These are phyloP conservation scores for Megalops cyprinoides DNA, from an alignment of 2,797 vertebrate species.

Conservation along the genomic window DNA sequence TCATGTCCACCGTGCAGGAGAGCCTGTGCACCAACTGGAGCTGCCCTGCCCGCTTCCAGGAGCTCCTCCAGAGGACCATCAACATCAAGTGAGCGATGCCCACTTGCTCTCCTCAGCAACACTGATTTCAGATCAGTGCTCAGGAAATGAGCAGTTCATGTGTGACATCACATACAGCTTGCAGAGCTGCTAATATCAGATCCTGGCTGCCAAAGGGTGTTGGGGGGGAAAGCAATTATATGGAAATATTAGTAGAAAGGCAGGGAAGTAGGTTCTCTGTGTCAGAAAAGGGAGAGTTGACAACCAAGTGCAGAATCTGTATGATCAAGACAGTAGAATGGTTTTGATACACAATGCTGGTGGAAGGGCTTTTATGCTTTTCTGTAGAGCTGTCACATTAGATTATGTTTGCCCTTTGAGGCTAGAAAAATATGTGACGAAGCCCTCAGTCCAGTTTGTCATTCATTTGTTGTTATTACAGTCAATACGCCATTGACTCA, in stretches of 20 bases:
- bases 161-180: not conserved
- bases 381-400: not conserved
- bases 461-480: not conserved
- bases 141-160: not conserved
- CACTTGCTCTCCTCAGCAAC: not conserved
- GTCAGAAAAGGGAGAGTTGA: not conserved
- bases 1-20: slow-evolving; percentile 88
- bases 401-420: not conserved
- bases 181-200: not conserved
- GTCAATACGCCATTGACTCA: not conserved
- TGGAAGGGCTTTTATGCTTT: not conserved
- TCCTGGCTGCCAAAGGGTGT: not conserved
- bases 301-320: not conserved
- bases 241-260: not conserved
- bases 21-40: slow-evolving; percentile 81
- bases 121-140: slow-evolving; percentile 1
- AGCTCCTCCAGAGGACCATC: slow-evolving; percentile 78
- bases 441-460: not conserved
- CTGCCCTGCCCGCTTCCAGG: slow-evolving; percentile 80
- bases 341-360: not conserved
- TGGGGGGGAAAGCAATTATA: not conserved
- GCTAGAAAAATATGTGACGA: not conserved
- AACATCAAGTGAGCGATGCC: slow-evolving; percentile 76
- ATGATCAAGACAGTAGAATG: not conserved
- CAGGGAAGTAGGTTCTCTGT: not conserved